Base-by-base conservation (phyloP, 2,113 vertebrate genomes). In the Empidonax alnorum region DNA sequence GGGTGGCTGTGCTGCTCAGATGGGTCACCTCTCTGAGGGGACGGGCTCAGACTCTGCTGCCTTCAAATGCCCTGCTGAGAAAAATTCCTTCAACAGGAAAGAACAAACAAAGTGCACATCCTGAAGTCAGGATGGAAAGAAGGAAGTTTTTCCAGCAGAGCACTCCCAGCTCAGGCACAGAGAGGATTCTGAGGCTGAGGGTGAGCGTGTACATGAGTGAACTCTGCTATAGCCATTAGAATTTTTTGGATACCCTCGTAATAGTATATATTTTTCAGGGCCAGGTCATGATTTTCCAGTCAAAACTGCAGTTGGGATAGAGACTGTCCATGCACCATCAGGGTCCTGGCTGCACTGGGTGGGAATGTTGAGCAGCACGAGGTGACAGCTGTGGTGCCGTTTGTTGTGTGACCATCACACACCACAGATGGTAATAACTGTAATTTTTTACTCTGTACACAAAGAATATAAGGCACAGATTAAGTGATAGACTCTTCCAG, bases 1-100 rank as follows among this genome's bases (percentile, higher is more conserved):
- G 7, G 39, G 23, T 17, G n/a, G 2, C 4, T 9, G n/a, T 55
- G 15, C 39, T 7, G 0, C 58, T 27, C 53, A 53, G n/a, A 1
- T 2, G 7, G 9, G 52, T 4, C 6, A 3, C 24, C 31, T 24
- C 23, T 50, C 37, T 0, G 0, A 1, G 37, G 44, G 16, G 11
- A 2, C 6, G 9, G 28, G 16, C 37, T 49, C 24, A 12, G n/a
- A 4, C 12, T 35, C 6, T 20, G 15, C 49, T 67, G 42, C 55
- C 50, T 46, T 30, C 56, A 66, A 14, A n/a, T 24, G 42, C n/a
- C 31, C 37, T 63, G 61, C 44, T 24, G 6, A 8, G 47, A 41
- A 66, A 35, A 56, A 17, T 1, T 1, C 14, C 5, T 56, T 14
- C 3, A 20, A 58, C 42, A 39, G 14, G 39, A 24, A 46, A 79